Evolutionary conservation across 2,797 vertebrate species (phyloP).

Genomic region (Fundulus diaphanus): DNA sequence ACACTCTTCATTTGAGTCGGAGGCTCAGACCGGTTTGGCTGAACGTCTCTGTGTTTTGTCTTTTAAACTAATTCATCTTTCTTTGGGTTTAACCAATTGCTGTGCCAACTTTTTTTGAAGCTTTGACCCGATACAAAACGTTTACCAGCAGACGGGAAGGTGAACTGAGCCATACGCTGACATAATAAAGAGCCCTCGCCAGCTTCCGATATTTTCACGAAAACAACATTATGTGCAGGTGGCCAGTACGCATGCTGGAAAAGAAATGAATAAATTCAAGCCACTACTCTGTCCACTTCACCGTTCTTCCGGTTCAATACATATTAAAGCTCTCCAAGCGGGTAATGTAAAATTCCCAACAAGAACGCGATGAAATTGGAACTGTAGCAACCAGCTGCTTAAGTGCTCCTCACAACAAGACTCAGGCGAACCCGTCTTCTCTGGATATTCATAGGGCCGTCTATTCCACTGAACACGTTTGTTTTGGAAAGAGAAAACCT

Average conservation of each 20-base stretch:
- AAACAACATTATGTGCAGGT: neutral
- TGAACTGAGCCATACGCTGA: neutral
- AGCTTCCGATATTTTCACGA: slow-evolving; percentile 7
- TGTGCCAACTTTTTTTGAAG: neutral
- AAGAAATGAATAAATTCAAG: neutral
- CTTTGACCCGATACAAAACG: neutral
- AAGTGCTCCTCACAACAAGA: neutral
- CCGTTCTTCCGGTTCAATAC: neutral
- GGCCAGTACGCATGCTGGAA: neutral
- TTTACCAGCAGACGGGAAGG: neutral
- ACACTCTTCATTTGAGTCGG: neutral
- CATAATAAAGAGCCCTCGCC: neutral
- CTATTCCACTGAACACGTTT: neutral
- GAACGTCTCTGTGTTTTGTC: neutral
- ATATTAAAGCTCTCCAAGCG: neutral
- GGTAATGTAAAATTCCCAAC: neutral
- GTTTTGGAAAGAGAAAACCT: slow-evolving; percentile 2
- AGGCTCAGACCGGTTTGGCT: neutral
- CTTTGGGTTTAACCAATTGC: neutral
- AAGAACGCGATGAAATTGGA: neutral
- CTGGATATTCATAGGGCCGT: neutral
- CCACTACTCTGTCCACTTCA: neutral
- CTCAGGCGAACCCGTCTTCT: neutral
- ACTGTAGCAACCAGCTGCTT: neutral
- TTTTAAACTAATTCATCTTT: neutral